These are phyloP conservation scores for Ailurus styani DNA, from an alignment of 2,113 vertebrate species.

Conservation along the genomic window DNA sequence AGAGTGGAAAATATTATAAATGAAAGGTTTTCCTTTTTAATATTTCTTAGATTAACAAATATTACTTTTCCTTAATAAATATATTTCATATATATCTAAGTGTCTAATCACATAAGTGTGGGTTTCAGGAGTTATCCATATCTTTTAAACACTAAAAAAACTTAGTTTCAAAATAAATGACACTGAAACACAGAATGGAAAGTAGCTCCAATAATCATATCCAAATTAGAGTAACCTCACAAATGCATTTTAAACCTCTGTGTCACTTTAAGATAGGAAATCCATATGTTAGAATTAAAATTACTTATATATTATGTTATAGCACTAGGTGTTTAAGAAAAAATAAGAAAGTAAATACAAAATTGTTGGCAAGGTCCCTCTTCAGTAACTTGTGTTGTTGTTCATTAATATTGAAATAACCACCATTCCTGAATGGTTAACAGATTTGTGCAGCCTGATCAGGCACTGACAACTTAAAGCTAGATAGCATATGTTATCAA, in stretches of 20 bases:
- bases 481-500: background rate
- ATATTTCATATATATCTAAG: background rate
- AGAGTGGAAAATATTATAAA: background rate
- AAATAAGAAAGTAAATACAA: background rate
- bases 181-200: background rate
- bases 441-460: background rate
- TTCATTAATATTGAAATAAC: background rate
- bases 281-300: background rate
- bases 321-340: background rate
- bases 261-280: background rate
- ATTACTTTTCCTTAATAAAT: background rate
- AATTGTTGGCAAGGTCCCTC: background rate
- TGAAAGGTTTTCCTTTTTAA: background rate
- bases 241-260: background rate
- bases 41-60: background rate
- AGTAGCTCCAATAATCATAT: background rate
- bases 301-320: background rate
- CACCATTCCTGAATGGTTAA: background rate
- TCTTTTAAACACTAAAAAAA: background rate
- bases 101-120: background rate
- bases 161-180: background rate
- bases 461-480: background rate
- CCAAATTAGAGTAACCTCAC: background rate
- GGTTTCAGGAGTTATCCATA: background rate
- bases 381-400: background rate